phyloP scores from a whole-genome alignment of 2,113 vertebrate genomes.

The Onychostruthus taczanowskii region DNA sequence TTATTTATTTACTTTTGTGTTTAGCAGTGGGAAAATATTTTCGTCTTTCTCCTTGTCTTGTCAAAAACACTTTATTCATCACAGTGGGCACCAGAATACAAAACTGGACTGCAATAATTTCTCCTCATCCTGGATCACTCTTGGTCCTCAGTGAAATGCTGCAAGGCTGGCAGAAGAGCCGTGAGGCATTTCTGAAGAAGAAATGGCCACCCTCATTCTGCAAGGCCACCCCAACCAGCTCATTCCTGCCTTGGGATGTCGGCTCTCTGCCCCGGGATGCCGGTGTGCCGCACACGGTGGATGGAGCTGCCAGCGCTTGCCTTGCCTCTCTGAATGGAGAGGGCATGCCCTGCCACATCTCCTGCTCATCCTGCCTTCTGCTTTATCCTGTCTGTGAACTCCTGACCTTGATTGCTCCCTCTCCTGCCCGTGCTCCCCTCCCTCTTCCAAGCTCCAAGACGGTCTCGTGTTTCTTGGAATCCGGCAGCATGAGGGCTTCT shows the following conservation, averaged over 20 bases:
- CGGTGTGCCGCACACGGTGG: neutral
- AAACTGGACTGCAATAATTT: neutral
- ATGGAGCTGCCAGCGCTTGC: neutral
- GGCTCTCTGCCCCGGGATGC: accelerated
- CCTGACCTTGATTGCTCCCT: constrained; percentile 55
- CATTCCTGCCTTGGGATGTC: neutral
- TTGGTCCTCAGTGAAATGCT: neutral
- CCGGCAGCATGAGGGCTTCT: constrained; percentile 43
- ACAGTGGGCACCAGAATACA: neutral
- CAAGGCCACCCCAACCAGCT: neutral
- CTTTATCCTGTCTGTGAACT: constrained; percentile 64
- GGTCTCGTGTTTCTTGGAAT: constrained; percentile 66
- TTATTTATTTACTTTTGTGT: constrained; percentile 57
- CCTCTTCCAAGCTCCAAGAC: constrained; percentile 39
- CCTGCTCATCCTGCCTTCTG: neutral
- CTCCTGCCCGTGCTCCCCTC: constrained; percentile 22
- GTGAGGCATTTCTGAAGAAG: neutral
- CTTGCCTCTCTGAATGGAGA: neutral
- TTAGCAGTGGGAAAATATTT: constrained; percentile 38
- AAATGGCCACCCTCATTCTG: neutral
- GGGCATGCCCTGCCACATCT: neutral
- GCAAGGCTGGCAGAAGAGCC: neutral
- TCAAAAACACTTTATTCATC: constrained; percentile 35
- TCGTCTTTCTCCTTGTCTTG: constrained; percentile 16
- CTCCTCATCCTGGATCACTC: neutral